A percentile compares a stretch with the other conserved stretches of the same genome.
phyloP scores from a whole-genome alignment of 2,888 invertebrate genomes.

The Eupithecia inturbata region DNA sequence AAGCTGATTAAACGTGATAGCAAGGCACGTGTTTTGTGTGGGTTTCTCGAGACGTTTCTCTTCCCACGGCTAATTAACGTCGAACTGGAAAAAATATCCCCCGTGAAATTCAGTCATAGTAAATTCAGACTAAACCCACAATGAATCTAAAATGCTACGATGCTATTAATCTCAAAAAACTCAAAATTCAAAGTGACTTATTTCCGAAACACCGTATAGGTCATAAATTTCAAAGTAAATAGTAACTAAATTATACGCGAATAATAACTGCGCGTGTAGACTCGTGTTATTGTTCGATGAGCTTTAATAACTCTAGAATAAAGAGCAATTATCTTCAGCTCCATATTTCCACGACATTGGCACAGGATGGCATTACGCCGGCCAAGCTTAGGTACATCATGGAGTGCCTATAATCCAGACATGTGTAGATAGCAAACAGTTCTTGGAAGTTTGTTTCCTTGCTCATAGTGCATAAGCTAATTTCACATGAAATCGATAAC shows the following conservation, averaged over 20 bases:
- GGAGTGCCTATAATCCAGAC: constrained; percentile 24
- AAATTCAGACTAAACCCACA: too few species aligned
- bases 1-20: neutral
- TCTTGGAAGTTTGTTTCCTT: neutral
- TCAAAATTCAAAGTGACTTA: too few species aligned
- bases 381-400: constrained; percentile 28
- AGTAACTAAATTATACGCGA: neutral
- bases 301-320: constrained; percentile 18
- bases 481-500: neutral
- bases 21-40: neutral
- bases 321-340: constrained; percentile 14
- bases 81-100: neutral
- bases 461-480: neutral
- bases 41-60: neutral
- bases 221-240: too few species aligned
- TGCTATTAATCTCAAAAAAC: too few species aligned
- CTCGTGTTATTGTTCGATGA: neutral
- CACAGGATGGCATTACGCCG: constrained; percentile 11
- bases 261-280: neutral
- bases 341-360: constrained; percentile 28
- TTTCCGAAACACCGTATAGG: too few species aligned
- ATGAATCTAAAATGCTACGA: too few species aligned
- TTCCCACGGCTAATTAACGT: neutral
- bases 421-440: constrained; percentile 18
- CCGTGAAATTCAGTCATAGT: neutral